Evolutionary conservation across 1,140 invertebrate genomes (phyloP), one percentile per base, ranked within the genome.

Genomic region (Drosophila willistoni): DNA sequence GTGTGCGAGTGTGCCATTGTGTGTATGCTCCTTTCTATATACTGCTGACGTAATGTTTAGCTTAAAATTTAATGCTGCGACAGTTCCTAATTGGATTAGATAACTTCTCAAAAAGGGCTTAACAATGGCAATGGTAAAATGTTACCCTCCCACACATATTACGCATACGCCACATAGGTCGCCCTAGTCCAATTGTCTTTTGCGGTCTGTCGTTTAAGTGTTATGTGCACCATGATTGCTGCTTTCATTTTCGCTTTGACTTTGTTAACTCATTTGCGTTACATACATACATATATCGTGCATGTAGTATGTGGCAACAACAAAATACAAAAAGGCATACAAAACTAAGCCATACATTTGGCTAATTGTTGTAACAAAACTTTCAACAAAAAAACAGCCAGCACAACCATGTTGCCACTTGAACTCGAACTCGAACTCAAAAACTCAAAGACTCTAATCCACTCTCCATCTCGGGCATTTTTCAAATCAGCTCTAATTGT

Each of bases 11-110:
- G 66, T 78, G 71, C 44, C 41, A 33, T 7, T 39, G 10, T 39
- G 44, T 42, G 22, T 14, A 47, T 19, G 41, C 6, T 47, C 55
- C 51, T 22, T 63, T 59, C 36, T 66, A 64, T 66, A 64, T 67
- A 67, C 64, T 68, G 36, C 59, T 87, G 87, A 83, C 77, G 79
- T 86, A 87, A 87, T 74, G 67, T 60, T 66, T 66, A 66, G 77
- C 70, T 69, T 59, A 22, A 51, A 76, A 77, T 76, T 84, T 73
- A 76, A 84, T 71, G 77, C 81, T 84, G 81, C 83, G 70, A 71
- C 76, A 71, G 76, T 76, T 87, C 83, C 76, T 86, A 86, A 86
- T 86, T 87, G 82, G 83, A 86, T 87, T 87, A 83, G 82, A 86
- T 86, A 86, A 86, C 84, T 87, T 73, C 83, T 74, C 79, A 64